Base-by-base conservation (phyloP, 2,113 vertebrate genomes). In the Pluvialis apricaria region DNA sequence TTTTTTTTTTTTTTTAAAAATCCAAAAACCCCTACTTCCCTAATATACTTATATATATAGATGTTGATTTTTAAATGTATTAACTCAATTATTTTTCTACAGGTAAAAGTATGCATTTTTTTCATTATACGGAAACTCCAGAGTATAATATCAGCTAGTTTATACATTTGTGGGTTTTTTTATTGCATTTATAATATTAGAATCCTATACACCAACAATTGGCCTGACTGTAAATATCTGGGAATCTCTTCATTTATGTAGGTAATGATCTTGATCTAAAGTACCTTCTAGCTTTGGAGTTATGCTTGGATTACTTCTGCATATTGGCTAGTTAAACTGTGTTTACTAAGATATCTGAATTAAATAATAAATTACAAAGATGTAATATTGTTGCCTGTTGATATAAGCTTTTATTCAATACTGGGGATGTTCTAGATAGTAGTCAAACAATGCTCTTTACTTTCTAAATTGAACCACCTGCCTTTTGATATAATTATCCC, bases 401-500 rank as follows among this genome's bases (percentile, higher is more conserved):
- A 92, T 96, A 91, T 52, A 94, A 97, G 38, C 62, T 95, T 97
- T 97, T 95, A 88, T 96, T 97, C 86, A 94, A 57, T 88, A 93
- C 78, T 16, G 6, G 3, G 13, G 76, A 70, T 95, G 69, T 96
- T 91, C 68, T 87, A 92, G 61, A 62, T 83, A 95, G 88, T 57
- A 97, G 72, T 88, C 68, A 94, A 96, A 97, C 51, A 94, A 92
- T 92, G 70, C 34, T 97, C 61, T 92, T 80, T 88, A 86, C 71
- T 94, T 97, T 96, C 81, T 75, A 95, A 94, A 95, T 72, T 97
- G 86, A 96, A 85, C 79, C 89, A 96, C 90, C 65, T 95, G 89
- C 70, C 75, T 98, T 97, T 97, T 84, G 15, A 97, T 97, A 96
- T 97, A 98, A 97, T 98, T 98, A 97, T 96, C 97, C 96, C 93